Conservation (phyloP, 2,113 vertebrate genomes). For the Electrona antarctica region DNA sequence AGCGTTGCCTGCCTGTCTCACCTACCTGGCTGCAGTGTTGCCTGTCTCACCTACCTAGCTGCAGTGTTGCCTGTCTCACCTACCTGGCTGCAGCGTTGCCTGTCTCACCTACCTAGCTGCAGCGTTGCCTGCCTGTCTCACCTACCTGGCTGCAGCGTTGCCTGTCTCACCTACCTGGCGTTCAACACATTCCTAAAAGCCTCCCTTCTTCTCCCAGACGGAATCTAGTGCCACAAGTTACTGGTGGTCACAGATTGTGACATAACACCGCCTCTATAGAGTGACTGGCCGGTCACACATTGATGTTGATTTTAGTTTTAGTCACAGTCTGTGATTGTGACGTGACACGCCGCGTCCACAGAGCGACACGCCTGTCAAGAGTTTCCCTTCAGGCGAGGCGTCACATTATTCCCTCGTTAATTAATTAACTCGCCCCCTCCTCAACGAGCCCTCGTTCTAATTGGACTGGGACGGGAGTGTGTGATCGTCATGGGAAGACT, state of each 20-base stretch:
- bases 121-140: not conserved
- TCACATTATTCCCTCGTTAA: not conserved
- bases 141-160: not conserved
- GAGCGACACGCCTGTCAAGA: not conserved
- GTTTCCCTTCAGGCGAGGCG: not conserved
- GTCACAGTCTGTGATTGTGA: too few species aligned
- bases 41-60: too few species aligned
- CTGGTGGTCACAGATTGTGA: too few species aligned
- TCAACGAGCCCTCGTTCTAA: conserved; percentile 12
- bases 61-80: too few species aligned
- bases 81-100: too few species aligned
- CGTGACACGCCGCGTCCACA: not conserved
- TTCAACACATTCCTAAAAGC: conserved; percentile 1
- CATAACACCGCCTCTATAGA: too few species aligned
- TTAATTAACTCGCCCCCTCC: not conserved
- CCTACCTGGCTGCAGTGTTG: too few species aligned
- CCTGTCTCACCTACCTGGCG: conserved; percentile 6
- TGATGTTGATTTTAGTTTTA: too few species aligned
- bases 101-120: too few species aligned
- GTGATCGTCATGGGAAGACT: conserved; percentile 21
- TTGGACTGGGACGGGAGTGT: conserved; percentile 24
- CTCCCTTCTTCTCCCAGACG: not conserved
- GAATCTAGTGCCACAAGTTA: too few species aligned
- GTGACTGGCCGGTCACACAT: too few species aligned
- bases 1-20: not conserved